These are phyloP conservation scores for Calonectris borealis DNA, from an alignment of 2,113 vertebrate species.

Conservation along the genomic window DNA sequence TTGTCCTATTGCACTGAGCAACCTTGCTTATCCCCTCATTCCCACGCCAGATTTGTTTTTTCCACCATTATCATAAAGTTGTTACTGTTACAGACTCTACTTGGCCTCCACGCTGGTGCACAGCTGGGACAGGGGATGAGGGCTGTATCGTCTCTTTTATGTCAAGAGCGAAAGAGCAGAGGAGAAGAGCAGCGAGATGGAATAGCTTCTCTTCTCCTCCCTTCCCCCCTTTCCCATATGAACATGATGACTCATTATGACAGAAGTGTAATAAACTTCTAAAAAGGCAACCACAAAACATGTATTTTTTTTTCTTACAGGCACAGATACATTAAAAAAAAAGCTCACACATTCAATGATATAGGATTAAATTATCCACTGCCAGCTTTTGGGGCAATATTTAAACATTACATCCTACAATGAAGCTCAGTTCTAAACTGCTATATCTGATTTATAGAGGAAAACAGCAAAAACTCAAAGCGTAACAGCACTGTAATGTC, in stretches of 20 bases:
- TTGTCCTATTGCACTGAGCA: not conserved
- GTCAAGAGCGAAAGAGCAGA: not conserved
- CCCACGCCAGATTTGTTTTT: not conserved
- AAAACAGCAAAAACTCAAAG: not conserved
- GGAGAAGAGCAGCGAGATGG: not conserved
- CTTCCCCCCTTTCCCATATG: not conserved
- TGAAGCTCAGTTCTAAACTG: conserved; percentile 11
- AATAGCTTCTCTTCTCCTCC: not conserved
- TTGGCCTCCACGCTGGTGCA: not conserved
- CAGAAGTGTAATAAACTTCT: conserved; percentile 44
- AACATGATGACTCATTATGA: conserved; percentile 53
- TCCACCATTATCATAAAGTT: not conserved
- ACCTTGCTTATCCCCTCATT: not conserved
- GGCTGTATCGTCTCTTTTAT: not conserved
- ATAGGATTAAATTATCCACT: conserved; percentile 42
- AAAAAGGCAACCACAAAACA: conserved; percentile 39
- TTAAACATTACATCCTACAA: conserved; percentile 45
- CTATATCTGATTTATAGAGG: conserved; percentile 10
- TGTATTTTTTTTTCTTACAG: not conserved
- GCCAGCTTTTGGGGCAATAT: conserved; percentile 53
- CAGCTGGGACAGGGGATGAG: not conserved
- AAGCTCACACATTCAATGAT: not conserved
- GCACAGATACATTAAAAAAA: not conserved
- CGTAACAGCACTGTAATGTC: not conserved
- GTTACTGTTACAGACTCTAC: not conserved